phyloP scores from a whole-genome alignment of 2,797 vertebrate species.

The Rhyacichthys aspro region DNA sequence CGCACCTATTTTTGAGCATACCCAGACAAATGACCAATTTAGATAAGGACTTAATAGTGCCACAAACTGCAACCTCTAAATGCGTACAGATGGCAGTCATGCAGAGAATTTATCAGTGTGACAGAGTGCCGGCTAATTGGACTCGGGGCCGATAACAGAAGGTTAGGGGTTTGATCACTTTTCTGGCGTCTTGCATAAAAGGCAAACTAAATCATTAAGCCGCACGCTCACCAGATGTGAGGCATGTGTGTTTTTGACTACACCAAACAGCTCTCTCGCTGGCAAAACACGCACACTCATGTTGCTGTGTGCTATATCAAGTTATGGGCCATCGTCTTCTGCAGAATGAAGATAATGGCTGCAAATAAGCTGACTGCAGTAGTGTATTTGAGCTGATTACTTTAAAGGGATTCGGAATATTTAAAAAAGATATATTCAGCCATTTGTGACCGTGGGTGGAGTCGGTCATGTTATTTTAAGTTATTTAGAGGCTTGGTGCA shows the following conservation, averaged over 20 bases:
- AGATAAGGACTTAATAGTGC: conserved; percentile 37
- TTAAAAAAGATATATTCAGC: conserved; percentile 41
- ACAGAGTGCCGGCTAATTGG: conserved; percentile 60
- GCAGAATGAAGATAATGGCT: conserved; percentile 37
- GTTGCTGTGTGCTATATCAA: conserved; percentile 30
- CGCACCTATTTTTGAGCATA: conserved; percentile 14
- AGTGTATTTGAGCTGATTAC: conserved; percentile 17
- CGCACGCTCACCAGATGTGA: conserved; percentile 33
- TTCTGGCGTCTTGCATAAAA: conserved; percentile 30
- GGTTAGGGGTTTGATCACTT: conserved; percentile 52
- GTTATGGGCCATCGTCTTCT: conserved; percentile 36
- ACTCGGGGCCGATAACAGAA: conserved; percentile 50
- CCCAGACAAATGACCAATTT: conserved; percentile 19
- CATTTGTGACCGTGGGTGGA: conserved; percentile 48
- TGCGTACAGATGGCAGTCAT: conserved; percentile 35
- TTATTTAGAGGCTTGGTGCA: conserved; percentile 8
- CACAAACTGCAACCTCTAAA: conserved; percentile 17
- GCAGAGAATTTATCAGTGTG: conserved; percentile 46
- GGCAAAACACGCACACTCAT: conserved; percentile 28
- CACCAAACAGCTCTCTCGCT: conserved; percentile 20
- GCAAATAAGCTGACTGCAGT: conserved; percentile 32
- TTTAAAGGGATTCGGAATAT: conserved; percentile 37
- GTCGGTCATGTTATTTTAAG: conserved; percentile 17
- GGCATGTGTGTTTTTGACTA: conserved; percentile 42
- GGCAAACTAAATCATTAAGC: conserved; percentile 28